Percentiles rank a stretch among this genome's conserved stretches.
phyloP scores from a whole-genome alignment of 2,888 invertebrate species.

The Lycia hirtaria region DNA sequence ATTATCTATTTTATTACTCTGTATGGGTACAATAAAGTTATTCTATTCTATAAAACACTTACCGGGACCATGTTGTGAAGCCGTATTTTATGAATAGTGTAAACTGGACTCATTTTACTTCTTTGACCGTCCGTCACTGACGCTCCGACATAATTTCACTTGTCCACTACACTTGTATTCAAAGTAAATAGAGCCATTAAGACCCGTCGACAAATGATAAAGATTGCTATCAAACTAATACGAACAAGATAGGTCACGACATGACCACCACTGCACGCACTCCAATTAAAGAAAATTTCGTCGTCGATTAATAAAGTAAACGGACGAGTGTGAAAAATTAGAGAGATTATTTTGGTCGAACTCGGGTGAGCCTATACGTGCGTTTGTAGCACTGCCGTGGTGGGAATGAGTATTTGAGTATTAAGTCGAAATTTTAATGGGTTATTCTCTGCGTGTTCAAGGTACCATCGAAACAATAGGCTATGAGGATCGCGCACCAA shows the following conservation, averaged over 20 bases:
- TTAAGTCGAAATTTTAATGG: conserved; percentile 67
- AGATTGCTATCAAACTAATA: conserved; percentile 79
- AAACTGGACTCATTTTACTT: conserved; percentile 66
- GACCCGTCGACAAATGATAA: conserved; percentile 64
- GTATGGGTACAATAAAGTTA: too few species aligned
- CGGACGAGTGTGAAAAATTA: conserved; percentile 31
- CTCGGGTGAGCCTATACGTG: conserved; percentile 45
- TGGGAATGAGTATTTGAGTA: conserved; percentile 71
- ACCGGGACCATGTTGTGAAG: conserved; percentile 65
- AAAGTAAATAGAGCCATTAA: conserved; percentile 69
- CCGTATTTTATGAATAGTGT: conserved; percentile 66
- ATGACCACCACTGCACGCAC: conserved; percentile 57
- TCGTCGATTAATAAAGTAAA: conserved; percentile 51
- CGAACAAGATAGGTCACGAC: conserved; percentile 73
- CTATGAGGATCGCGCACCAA: conserved; percentile 65
- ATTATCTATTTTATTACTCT: too few species aligned
- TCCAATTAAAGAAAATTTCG: conserved; percentile 73
- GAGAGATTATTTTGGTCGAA: conserved; percentile 27
- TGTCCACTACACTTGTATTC: conserved; percentile 57
- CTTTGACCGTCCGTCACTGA: conserved; percentile 18
- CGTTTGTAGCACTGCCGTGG: conserved; percentile 58
- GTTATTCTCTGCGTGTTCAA: conserved; percentile 72
- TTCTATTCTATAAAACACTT: conserved; percentile 46
- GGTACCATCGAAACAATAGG: conserved; percentile 76
- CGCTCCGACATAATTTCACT: conserved; percentile 47